Evolutionary conservation across 2,113 vertebrate species (phyloP), one percentile per base, ranked within the genome.

Genomic region (Xiphias gladius): DNA sequence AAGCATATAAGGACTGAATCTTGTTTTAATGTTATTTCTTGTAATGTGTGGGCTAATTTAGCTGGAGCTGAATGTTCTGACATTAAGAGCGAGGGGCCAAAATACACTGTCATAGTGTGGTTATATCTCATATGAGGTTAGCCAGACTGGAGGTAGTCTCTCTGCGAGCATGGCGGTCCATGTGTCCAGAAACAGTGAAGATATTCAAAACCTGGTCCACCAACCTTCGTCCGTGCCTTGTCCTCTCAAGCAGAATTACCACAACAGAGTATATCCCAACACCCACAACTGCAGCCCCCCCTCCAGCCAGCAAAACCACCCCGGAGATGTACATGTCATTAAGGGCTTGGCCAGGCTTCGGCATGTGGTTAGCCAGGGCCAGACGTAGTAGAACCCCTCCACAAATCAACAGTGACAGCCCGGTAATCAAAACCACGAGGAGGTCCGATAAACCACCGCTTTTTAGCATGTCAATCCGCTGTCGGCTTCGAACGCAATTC

Each of bases 111-210:
- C 55, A 26, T 30, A 10, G 2, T 62, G 55, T 28, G 43, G 8
- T 65, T 50, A 62, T 5, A 17, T 58, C 50, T 97, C 94, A 98
- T 90, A 99, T 97, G 50, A 99, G 96, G 91, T 96, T 98, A 78
- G 97, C 96, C 86, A 98, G 94, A 88, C 98, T 99, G 82, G 97
- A 99, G 17, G 97, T 96, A 26, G 97, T 97, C 92, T 97, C 97
- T 2, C 96, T 86, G 84, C 95, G 91, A 78, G 88, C 94, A 0
- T 94, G 94, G 46, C 61, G 93, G 17, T 96, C 71, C 6, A 98
- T 93, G 73, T 83, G 97, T 85, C 97, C 97, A 0, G 98, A 99
- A 90, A 99, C 95, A 35, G 96, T 97, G 94, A 98, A 99, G 85
- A 99, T 79, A 22, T 84, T 91, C 4, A 95, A 94, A 82, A 96